Percentiles rank a stretch among this genome's conserved stretches.
These are phyloP conservation scores for Campylomormyrus tamandua DNA, from an alignment of 2,113 vertebrate genomes.

Conservation along the genomic window DNA sequence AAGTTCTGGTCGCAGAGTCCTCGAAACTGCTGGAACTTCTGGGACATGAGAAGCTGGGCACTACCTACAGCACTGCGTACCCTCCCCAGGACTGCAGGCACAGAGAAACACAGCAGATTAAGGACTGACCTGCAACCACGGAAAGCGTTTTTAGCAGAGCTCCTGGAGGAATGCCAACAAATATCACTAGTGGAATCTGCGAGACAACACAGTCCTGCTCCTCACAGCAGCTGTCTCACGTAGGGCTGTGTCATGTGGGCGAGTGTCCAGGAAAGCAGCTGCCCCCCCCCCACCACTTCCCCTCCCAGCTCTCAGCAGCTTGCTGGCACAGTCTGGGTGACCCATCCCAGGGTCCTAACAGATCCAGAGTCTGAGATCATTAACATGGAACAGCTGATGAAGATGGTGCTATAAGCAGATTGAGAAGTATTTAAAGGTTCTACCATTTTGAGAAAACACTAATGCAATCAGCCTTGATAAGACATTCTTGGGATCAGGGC, in stretches of 20 bases:
- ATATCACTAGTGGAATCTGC: background rate
- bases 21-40: conserved; percentile 99
- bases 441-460: background rate
- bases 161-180: background rate
- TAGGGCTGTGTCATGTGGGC: background rate
- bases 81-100: conserved; percentile 65
- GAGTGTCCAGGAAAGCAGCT: background rate
- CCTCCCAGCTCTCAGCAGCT: background rate
- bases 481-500: background rate
- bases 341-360: background rate
- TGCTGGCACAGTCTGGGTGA: background rate
- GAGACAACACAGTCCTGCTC: background rate
- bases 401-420: background rate
- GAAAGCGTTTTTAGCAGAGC: background rate
- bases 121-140: background rate
- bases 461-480: background rate
- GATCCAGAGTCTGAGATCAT: background rate
- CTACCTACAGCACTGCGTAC: conserved; percentile 92
- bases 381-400: background rate
- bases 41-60: conserved; percentile 91
- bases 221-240: background rate
- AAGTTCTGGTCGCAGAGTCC: conserved; percentile 96
- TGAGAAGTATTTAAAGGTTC: background rate
- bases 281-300: background rate
- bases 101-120: background rate